phyloP scores from a whole-genome alignment of 2,888 invertebrate species.

The Machimus atricapillus region DNA sequence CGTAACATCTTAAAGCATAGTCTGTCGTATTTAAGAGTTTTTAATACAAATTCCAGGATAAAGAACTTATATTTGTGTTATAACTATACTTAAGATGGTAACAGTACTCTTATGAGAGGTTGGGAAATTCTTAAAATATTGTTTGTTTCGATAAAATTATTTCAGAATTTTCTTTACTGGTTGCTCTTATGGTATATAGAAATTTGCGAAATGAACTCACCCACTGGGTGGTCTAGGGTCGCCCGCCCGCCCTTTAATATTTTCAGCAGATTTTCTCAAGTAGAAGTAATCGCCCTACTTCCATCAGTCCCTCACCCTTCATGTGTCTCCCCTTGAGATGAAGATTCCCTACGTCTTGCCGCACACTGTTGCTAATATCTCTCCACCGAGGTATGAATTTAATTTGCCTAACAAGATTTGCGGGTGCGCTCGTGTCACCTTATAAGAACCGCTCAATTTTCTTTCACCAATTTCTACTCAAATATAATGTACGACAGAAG shows the following conservation, averaged over 20 bases:
- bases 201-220: not conserved
- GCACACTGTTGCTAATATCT: not conserved
- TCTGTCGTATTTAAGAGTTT: no score
- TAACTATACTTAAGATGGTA: no score
- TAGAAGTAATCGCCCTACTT: not conserved
- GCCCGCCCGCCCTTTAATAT: not conserved
- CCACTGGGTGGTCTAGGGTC: not conserved
- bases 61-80: no score
- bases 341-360: not conserved
- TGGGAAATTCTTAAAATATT: no score
- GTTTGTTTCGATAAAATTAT: not conserved
- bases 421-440: conserved; percentile 1
- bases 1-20: no score
- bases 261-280: not conserved
- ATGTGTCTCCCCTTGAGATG: not conserved
- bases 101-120: no score
- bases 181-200: not conserved
- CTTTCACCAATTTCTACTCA: not conserved
- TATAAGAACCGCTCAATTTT: conserved; percentile 8
- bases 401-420: conserved; percentile 19
- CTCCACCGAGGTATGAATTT: not conserved
- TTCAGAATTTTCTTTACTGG: not conserved
- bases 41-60: no score
- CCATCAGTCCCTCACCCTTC: not conserved
- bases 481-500: not conserved